These are phyloP conservation scores for Garra rufa DNA, from an alignment of 2,113 vertebrate genomes.

Conservation along the genomic window DNA sequence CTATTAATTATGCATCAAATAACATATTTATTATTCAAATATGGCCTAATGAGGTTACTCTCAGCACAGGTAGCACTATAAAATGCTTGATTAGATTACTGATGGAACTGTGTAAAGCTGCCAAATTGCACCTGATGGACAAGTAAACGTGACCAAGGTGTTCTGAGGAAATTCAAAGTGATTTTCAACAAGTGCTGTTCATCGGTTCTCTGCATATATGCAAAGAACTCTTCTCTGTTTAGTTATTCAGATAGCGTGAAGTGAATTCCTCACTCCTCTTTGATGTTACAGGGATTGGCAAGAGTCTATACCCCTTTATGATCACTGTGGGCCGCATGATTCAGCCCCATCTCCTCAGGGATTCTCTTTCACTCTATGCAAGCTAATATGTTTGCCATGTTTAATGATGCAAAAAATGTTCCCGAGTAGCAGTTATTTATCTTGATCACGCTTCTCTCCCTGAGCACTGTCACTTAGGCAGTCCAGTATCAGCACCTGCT, in stretches of 20 bases:
- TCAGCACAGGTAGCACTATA: not conserved
- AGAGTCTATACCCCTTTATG: slow-evolving; percentile 81
- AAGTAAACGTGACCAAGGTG: not conserved
- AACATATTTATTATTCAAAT: not conserved
- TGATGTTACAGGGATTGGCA: slow-evolving; percentile 85
- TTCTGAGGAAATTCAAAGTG: not conserved
- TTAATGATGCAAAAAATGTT: slow-evolving; percentile 96
- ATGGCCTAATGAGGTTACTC: not conserved
- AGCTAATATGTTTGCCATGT: slow-evolving; percentile 91
- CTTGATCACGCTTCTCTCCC: slow-evolving; percentile 86
- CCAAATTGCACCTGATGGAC: not conserved
- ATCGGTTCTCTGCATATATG: slow-evolving; percentile 72
- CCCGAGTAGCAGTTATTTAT: slow-evolving; percentile 91
- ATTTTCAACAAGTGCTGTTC: not conserved
- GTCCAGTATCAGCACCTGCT: slow-evolving; percentile 67
- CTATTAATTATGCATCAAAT: not conserved
- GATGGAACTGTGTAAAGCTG: not conserved
- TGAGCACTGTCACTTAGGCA: slow-evolving; percentile 80
- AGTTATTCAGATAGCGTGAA: slow-evolving; percentile 80
- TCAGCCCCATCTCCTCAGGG: slow-evolving; percentile 89
- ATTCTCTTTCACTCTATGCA: slow-evolving; percentile 83
- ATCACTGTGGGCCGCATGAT: slow-evolving; percentile 84
- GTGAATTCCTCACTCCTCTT: slow-evolving; percentile 79
- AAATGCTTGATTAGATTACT: not conserved
- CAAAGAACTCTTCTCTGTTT: slow-evolving; percentile 72